These are phyloP conservation scores for Acrocephalus kingi DNA, from an alignment of 2,113 vertebrate species.

Conservation along the genomic window DNA sequence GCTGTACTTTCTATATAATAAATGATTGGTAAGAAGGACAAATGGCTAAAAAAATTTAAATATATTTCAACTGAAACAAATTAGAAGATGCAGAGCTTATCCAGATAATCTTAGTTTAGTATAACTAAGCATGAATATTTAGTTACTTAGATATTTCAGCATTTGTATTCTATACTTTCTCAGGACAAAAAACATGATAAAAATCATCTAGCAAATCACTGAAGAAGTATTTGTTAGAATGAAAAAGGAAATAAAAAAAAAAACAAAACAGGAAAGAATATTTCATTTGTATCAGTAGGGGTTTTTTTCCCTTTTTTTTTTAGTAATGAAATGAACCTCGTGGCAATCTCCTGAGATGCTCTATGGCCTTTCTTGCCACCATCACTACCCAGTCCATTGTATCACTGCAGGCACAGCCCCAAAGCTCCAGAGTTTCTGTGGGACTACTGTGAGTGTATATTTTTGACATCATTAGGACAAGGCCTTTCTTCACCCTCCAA, in stretches of 20 bases:
- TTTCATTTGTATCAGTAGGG: fast-evolving
- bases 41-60: background rate
- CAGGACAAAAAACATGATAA: background rate
- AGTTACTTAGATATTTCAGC: background rate
- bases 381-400: background rate
- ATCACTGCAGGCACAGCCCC: background rate
- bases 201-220: background rate
- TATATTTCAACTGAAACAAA: background rate
- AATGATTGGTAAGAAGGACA: background rate
- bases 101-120: background rate
- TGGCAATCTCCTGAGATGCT: background rate
- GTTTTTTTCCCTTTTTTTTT: fast-evolving
- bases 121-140: background rate
- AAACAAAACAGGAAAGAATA: background rate
- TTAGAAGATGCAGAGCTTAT: background rate
- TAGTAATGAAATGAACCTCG: background rate
- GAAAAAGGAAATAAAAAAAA: background rate
- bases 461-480: background rate
- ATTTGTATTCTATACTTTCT: background rate
- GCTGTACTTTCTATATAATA: background rate
- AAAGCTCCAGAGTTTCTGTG: fast-evolving
- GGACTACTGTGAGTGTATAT: background rate
- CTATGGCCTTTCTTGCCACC: background rate
- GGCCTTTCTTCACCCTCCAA: background rate
- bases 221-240: background rate